Evolutionary conservation across 1,140 invertebrate genomes (phyloP), one percentile per base, ranked within the genome.

Genomic region (Drosophila carrolli): DNA sequence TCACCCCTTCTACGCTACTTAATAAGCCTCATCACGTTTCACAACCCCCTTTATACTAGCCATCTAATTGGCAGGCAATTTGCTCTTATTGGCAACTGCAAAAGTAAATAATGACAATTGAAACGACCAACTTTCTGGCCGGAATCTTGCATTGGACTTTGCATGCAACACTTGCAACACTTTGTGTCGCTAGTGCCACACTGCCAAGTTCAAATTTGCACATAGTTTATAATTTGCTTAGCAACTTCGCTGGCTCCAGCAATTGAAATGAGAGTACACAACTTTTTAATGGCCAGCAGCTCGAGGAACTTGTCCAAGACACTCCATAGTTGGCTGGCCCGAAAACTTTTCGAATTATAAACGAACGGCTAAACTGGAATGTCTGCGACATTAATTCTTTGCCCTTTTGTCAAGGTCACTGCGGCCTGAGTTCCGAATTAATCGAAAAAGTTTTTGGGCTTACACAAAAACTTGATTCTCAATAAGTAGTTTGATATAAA

Each of bases 251-350:
- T 32, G 44, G 50, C 16, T 44, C 38, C 46, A 41, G 58, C 72
- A 88, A 89, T 89, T 89, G 79, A 88, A 88, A 88, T 83, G 73
- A 70, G 73, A 88, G 66, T 53, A 81, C 75, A 68, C 67, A 88
- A 88, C 83, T 88, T 88, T 89, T 88, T 89, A 88, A 89, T 88
- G 85, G 84, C 79, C 74, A 55, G 35, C 67, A 41, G 71, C 67
- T 83, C 71, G 65, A 58, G 53, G 32, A 72, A 76, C 62, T 75
- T 41, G 58, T 27, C 37, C 41, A 44, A 55, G 55, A 65, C 62
- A 63, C 60, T 81, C 29, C 50, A 76, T 61, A 70, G 53, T 75
- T 72, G 55, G 67, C 53, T 62, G 37, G 37, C 19, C 44, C 27
- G 10, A 29, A 72, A 86, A 86, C 55, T 86, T 86, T 86, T 74